A percentile compares a stretch with the other conserved stretches of the same genome.
phyloP scores from a whole-genome alignment of 2,797 vertebrate species.

The Sebastes variabilis region DNA sequence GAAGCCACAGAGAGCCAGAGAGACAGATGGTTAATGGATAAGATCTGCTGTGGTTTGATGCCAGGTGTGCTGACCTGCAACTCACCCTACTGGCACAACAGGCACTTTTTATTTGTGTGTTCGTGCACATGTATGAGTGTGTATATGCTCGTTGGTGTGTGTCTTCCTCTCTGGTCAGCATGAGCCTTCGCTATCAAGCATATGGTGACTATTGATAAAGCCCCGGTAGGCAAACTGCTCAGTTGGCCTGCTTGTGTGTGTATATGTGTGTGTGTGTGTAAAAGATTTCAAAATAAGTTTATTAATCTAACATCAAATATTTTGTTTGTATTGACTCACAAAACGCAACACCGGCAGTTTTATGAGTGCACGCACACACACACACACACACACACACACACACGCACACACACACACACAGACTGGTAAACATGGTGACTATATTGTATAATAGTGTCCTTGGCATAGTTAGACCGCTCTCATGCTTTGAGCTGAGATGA shows the following conservation, averaged over 20 bases:
- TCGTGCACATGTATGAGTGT: not conserved
- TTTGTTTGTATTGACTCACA: constrained; percentile 5
- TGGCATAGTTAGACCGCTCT: constrained; percentile 28
- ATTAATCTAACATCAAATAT: constrained; percentile 29
- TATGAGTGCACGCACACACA: not conserved
- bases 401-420: not conserved
- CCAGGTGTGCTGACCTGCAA: constrained; percentile 72
- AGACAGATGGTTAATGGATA: constrained; percentile 74
- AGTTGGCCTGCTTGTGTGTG: not conserved
- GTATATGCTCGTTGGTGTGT: not conserved
- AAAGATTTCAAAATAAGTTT: not conserved
- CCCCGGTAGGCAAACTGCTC: constrained; percentile 32
- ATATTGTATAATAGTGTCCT: constrained; percentile 34
- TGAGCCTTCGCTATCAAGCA: constrained; percentile 58
- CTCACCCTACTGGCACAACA: constrained; percentile 54
- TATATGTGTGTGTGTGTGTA: not conserved
- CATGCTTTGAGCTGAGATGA: constrained; percentile 17
- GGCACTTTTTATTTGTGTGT: constrained; percentile 22
- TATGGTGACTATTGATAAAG: constrained; percentile 77
- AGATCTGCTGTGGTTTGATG: constrained; percentile 65
- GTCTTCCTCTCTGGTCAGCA: constrained; percentile 32
- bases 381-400: not conserved
- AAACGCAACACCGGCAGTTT: not conserved
- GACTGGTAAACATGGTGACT: constrained; percentile 23
- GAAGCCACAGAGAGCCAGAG: constrained; percentile 43